A percentile compares a stretch with the other conserved stretches of the same genome.
Evolutionary conservation across 2,888 invertebrate genomes (phyloP).

Genomic region (Pseudoips prasinana): DNA sequence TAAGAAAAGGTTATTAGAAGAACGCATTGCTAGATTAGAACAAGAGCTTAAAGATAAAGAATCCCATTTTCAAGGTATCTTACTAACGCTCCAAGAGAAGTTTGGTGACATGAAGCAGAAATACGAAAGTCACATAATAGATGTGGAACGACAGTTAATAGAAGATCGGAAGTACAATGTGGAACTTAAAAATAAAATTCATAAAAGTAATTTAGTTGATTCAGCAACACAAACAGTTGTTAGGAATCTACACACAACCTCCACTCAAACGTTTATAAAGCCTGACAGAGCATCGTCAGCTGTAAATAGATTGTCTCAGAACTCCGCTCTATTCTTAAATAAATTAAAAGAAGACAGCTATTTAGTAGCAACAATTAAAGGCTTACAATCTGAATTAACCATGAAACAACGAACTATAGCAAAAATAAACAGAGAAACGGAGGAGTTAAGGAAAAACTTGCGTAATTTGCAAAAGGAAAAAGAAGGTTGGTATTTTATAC

Average conservation of each 20-base stretch:
- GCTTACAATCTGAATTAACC: conserved; percentile 87
- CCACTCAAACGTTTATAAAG: conserved; percentile 63
- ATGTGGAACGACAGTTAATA: conserved; percentile 85
- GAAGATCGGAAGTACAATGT: conserved; percentile 69
- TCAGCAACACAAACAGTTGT: conserved; percentile 75
- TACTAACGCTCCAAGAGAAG: conserved; percentile 88
- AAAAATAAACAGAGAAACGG: conserved; percentile 88
- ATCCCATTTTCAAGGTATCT: conserved; percentile 85
- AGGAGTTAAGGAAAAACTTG: conserved; percentile 89
- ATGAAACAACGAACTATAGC: conserved; percentile 88
- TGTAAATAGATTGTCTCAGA: conserved; percentile 79
- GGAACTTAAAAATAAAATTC: conserved; percentile 80
- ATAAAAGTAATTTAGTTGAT: conserved; percentile 53
- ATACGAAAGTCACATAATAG: conserved; percentile 88
- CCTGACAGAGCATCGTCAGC: conserved; percentile 66
- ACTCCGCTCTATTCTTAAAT: conserved; percentile 72
- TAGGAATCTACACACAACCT: conserved; percentile 45
- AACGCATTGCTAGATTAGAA: conserved; percentile 86
- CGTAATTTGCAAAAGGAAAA: conserved; percentile 88
- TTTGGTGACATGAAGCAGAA: conserved; percentile 89
- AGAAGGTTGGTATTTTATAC: conserved; percentile 71
- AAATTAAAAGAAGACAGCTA: conserved; percentile 88
- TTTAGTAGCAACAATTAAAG: conserved; percentile 89
- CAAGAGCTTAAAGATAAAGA: conserved; percentile 87
- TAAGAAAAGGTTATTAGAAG: conserved; percentile 85